Conservation (phyloP, 2,113 vertebrate genomes). For the Thunnus thynnus region DNA sequence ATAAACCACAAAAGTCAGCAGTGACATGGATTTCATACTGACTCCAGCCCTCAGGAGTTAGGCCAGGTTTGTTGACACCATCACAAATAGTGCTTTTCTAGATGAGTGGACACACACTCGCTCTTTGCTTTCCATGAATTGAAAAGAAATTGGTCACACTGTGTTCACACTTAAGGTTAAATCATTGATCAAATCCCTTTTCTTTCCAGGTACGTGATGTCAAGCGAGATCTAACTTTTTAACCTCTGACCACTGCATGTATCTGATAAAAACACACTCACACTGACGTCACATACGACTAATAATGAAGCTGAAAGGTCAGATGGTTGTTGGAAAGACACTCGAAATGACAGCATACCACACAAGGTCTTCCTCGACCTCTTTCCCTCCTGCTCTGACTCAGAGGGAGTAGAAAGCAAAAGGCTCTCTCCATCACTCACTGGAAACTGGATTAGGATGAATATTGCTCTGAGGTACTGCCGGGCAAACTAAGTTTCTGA, state of each 20-base stretch:
- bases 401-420: constrained; percentile 39
- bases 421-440: constrained; percentile 65
- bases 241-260: no score
- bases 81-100: background rate
- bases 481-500: constrained; percentile 57
- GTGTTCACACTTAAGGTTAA: background rate
- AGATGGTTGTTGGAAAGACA: constrained; percentile 38
- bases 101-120: background rate
- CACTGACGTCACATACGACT: constrained; percentile 27
- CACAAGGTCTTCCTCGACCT: constrained; percentile 13
- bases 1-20: constrained; percentile 10
- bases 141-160: background rate
- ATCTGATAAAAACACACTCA: constrained; percentile 10
- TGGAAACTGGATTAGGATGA: constrained; percentile 75
- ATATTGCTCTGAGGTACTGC: constrained; percentile 63
- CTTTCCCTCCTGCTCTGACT: constrained; percentile 44
- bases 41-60: background rate
- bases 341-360: constrained; percentile 7
- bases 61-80: background rate
- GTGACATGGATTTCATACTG: background rate
- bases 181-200: background rate
- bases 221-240: background rate
- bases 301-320: constrained; percentile 56
- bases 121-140: background rate
- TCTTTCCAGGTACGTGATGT: background rate